Base-by-base conservation (phyloP, 2,113 vertebrate genomes). In the Cyprinus carpio region DNA sequence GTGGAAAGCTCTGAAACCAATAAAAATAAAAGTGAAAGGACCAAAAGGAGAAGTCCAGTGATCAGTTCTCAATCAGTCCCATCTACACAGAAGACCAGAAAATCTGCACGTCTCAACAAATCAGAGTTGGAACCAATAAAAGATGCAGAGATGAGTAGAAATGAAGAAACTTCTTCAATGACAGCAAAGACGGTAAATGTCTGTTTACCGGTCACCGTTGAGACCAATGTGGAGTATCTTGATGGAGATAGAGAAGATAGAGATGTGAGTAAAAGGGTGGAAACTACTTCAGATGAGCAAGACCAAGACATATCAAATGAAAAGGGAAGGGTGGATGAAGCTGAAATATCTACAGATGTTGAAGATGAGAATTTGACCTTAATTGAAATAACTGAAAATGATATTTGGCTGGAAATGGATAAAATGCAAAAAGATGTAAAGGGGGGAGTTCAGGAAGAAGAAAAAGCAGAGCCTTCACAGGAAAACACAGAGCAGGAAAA, bases 21-120 rank as follows among this genome's bases (percentile, higher is more conserved):
- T n/a, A n/a, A n/a, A n/a, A n/a, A n/a, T n/a, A n/a, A n/a, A n/a
- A n/a, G 20, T 10, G 62, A 25, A 62, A 58, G 8, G 18, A 62
- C 62, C 12, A 62, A 8, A 34, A 74, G 54, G 67, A 80, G 29
- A 23, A 51, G 40, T 13, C 74, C 83, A 46, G 64, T 80, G 29
- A 1, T 15, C 25, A 78, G 84, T 78, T 71, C 51, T n/a, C 4
- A 72, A 43, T 25, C n/a, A 54, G 49, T 16, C 20, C 62, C 49
- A 31, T 20, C 23, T 51, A 31, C 31, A 51, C 37, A 72, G 77
- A 54, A 79, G 29, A 76, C 9, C n/a, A 11, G 71, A 75, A 56
- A 6, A 18, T 65, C 25, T 60, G 7, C 27, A 23, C 20, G 9
- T 72, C 69, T 43, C 4, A 25, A 60, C 27, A 62, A 58, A 62